Conservation (phyloP, 2,888 invertebrate genomes). For the Resseliella maxima region DNA sequence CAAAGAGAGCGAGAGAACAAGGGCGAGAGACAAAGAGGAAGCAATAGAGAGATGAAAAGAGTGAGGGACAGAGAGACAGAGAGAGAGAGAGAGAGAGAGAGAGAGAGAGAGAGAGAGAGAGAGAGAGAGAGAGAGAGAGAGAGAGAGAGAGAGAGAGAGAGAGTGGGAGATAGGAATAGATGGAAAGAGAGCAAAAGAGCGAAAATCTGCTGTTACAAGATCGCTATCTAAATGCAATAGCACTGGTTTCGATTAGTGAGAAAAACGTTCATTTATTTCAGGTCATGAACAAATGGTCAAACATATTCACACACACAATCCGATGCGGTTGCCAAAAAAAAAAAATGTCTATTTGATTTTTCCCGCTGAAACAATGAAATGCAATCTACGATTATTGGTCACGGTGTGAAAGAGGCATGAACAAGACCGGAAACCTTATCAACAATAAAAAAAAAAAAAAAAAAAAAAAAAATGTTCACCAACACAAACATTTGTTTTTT, state of each 20-base stretch:
- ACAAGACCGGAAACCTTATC: conserved; percentile 5
- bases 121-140: too few relatives aligned
- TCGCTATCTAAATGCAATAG: not conserved
- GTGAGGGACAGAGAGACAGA: too few relatives aligned
- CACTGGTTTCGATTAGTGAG: not conserved
- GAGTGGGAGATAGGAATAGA: too few relatives aligned
- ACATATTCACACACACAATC: not conserved
- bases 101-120: too few relatives aligned
- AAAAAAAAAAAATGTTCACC: not conserved
- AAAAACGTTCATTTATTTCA: conserved; percentile 10
- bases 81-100: too few relatives aligned
- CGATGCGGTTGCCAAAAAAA: not conserved
- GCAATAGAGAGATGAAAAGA: too few relatives aligned
- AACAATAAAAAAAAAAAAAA: not conserved
- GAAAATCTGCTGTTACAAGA: not conserved
- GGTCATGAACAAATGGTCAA: not conserved
- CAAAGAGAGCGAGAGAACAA: not conserved
- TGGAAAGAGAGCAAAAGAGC: too few relatives aligned
- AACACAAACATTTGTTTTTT: too few relatives aligned
- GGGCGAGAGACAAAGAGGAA: too few relatives aligned
- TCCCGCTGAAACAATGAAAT: not conserved
- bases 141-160: too few relatives aligned
- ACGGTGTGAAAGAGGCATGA: conserved; percentile 11
- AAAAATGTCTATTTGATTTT: not conserved
- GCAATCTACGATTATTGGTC: not conserved